Evolutionary conservation across 2,888 invertebrate species (phyloP), one percentile per base, ranked within the genome.

Genomic region (Prostheceraeus crozeri): DNA sequence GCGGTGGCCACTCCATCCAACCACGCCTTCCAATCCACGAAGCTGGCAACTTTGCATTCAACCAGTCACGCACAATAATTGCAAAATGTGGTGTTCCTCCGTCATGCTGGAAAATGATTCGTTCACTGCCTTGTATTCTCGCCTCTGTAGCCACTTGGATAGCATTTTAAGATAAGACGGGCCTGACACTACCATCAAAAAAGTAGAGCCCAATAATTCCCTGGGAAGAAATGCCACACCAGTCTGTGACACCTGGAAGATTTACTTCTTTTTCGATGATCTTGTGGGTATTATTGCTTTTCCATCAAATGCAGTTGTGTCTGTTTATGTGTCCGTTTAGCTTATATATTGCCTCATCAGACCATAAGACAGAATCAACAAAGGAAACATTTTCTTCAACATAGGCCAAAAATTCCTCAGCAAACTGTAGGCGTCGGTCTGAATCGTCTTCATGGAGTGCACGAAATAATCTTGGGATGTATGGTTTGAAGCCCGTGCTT

Each of bases 251-350:
- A 40, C 40, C 40, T 40, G 40, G 40, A 40, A 40, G 40, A 23
- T 40, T 40, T 14, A 40, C 40, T 23, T 40, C 40, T 8, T 40
- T 40, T 40, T 40, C 40, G 14, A 40, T 23, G n/a, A 16, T 40
- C 40, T 16, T 6, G 21, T 69, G 63, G 33, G 68, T 67, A 66
- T 69, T 71, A 35, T 59, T 46, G 58, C 52, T 59, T 60, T 52
- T 30, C 67, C 66, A 69, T 60, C 67, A 70, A 10, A 65, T 54
- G 46, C 62, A 67, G 57, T 70, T 68, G 45, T 68, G 67, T 23
- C 66, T 57, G 59, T 70, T 70, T n/a, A 70, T 64, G 25, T 53
- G 48, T 33, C 67, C 65, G 63, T 68, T 69, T 14, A 68, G 56
- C 55, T 68, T 66, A 57, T 68, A 69, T 25, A 53, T 62, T 36